phyloP scores from a whole-genome alignment of 1,140 invertebrate genomes.

The Tetragonula clypearis region DNA sequence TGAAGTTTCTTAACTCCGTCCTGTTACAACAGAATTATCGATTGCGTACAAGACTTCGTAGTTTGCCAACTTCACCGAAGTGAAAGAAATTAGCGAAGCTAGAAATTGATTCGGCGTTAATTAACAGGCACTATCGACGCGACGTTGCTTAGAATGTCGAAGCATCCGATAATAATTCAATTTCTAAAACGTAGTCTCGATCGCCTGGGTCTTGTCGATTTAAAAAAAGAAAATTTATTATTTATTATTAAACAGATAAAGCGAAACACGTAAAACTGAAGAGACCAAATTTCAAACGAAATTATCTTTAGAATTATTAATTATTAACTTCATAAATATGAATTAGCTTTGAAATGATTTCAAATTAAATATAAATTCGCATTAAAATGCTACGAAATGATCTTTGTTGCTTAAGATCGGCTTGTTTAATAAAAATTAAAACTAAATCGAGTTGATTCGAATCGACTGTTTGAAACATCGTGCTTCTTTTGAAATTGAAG shows the following conservation, averaged over 20 bases:
- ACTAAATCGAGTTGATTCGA: too few species aligned
- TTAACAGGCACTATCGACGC: neutral
- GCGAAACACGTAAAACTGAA: too few species aligned
- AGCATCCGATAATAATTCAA: neutral
- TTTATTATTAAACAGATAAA: neutral
- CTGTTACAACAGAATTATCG: neutral
- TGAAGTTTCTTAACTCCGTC: neutral
- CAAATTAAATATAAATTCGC: too few species aligned
- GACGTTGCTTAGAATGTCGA: neutral
- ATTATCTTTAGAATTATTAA: too few species aligned
- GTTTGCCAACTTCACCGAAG: neutral
- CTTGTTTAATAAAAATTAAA: too few species aligned
- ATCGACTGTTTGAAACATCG: too few species aligned
- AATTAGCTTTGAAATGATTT: too few species aligned
- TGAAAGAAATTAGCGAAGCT: neutral
- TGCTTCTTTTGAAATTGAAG: neutral
- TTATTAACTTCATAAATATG: too few species aligned
- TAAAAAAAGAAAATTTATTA: neutral
- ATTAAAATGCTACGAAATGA: too few species aligned
- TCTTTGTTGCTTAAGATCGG: too few species aligned
- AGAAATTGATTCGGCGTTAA: conserved; percentile 2
- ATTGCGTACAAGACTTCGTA: neutral
- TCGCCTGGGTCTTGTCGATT: neutral
- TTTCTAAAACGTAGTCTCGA: neutral
- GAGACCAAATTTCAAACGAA: too few species aligned